phyloP scores from a whole-genome alignment of 1,140 invertebrate genomes.

The Pomacea maculata region DNA sequence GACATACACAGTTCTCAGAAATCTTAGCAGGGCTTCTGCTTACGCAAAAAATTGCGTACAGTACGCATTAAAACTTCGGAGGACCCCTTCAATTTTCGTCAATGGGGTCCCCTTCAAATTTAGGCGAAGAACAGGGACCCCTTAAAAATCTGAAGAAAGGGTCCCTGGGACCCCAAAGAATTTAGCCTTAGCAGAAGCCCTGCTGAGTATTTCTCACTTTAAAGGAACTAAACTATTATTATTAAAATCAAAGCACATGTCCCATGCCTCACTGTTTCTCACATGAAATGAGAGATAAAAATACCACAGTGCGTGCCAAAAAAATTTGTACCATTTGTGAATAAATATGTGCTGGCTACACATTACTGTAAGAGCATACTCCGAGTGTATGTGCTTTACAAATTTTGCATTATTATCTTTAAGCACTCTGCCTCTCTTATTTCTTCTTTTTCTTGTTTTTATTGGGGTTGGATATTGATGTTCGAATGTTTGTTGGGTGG shows the following conservation, averaged over 20 bases:
- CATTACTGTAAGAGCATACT: too few species aligned
- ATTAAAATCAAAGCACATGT: background rate
- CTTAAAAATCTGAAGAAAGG: too few species aligned
- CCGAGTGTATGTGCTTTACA: too few species aligned
- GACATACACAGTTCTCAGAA: background rate
- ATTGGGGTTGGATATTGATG: background rate
- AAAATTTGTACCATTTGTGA: background rate
- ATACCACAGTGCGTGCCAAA: background rate
- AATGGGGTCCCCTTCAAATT: too few species aligned
- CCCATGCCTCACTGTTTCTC: background rate
- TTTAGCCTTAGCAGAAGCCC: too few species aligned
- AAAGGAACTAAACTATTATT: background rate
- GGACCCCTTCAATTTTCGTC: too few species aligned
- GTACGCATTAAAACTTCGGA: too few species aligned
- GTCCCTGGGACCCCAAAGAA: too few species aligned
- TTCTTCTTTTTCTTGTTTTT: conserved; percentile 1
- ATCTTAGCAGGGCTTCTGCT: too few species aligned
- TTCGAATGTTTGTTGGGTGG: background rate
- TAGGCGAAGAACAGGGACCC: too few species aligned
- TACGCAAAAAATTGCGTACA: too few species aligned
- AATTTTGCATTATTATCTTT: background rate
- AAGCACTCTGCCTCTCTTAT: background rate
- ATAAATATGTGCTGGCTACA: background rate
- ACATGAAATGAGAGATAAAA: background rate
- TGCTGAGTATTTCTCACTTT: background rate